These are phyloP conservation scores for Dinocampus coccinellae DNA, from an alignment of 2,888 invertebrate species.

Conservation along the genomic window DNA sequence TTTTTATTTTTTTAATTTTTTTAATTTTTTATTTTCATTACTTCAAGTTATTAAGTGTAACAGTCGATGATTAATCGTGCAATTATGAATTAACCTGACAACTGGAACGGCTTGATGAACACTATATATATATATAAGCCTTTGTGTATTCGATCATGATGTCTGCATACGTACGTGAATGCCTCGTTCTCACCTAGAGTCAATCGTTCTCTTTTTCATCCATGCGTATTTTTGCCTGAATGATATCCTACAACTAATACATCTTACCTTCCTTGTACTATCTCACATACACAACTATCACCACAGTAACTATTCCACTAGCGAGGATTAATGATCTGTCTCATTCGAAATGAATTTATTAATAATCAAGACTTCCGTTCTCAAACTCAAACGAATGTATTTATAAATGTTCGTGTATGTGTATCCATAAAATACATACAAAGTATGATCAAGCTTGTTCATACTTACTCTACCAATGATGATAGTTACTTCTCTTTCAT, in stretches of 20 bases:
- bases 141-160: constrained; percentile 17
- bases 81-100: constrained; percentile 47
- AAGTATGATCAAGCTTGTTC: neutral
- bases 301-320: neutral
- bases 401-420: neutral
- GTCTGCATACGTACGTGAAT: neutral
- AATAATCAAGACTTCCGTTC: constrained; percentile 46
- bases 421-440: neutral
- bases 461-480: neutral
- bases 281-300: neutral
- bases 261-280: neutral
- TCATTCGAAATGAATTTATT: constrained; percentile 47
- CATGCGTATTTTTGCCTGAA: constrained; percentile 15
- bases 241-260: constrained; percentile 26
- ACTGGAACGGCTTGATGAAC: constrained; percentile 38
- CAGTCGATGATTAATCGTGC: constrained; percentile 39
- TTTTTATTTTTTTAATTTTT: no score
- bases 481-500: neutral
- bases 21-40: constrained; percentile 33
- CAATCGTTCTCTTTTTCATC: constrained; percentile 18
- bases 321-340: constrained; percentile 42
- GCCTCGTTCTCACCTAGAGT: constrained; percentile 9
- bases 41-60: constrained; percentile 11
- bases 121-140: neutral
- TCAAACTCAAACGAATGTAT: constrained; percentile 6